Conservation (phyloP, 2,888 invertebrate genomes). For the Acleris holmiana region DNA sequence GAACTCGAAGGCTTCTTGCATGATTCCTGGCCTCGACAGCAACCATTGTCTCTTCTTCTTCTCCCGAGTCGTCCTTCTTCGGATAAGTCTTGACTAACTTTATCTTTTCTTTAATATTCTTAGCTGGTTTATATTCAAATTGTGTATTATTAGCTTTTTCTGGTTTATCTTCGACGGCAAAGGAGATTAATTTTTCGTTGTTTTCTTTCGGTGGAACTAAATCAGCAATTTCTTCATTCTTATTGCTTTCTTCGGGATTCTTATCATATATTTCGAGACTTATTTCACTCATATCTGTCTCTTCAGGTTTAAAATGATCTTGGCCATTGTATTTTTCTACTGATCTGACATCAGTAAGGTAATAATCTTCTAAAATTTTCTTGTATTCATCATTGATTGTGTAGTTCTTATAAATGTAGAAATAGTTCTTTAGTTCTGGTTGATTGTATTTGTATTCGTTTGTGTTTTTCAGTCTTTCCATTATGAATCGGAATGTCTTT, state of each 20-base stretch:
- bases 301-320: slow-evolving; percentile 54
- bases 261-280: slow-evolving; percentile 63
- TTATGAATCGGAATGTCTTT: slow-evolving; percentile 75
- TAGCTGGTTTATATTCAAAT: slow-evolving; percentile 70
- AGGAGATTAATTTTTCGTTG: slow-evolving; percentile 82
- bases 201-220: slow-evolving; percentile 71
- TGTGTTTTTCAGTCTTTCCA: slow-evolving; percentile 79
- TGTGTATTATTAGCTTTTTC: slow-evolving; percentile 69
- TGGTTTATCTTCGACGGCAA: slow-evolving; percentile 77
- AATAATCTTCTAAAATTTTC: slow-evolving; percentile 83
- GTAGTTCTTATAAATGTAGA: slow-evolving; percentile 87
- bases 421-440: slow-evolving; percentile 87
- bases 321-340: slow-evolving; percentile 74
- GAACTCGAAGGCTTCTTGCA: slow-evolving; percentile 68
- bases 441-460: slow-evolving; percentile 77
- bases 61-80: slow-evolving; percentile 75
- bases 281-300: slow-evolving; percentile 59
- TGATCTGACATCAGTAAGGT: slow-evolving; percentile 86
- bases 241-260: slow-evolving; percentile 56
- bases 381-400: slow-evolving; percentile 85
- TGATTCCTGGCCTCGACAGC: slow-evolving; percentile 84
- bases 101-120: slow-evolving; percentile 81
- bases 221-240: slow-evolving; percentile 63
- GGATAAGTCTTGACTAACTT: slow-evolving; percentile 81
- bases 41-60: slow-evolving; percentile 85